Base-by-base conservation (phyloP, 2,888 invertebrate genomes). In the Sminthurinus aureus region DNA sequence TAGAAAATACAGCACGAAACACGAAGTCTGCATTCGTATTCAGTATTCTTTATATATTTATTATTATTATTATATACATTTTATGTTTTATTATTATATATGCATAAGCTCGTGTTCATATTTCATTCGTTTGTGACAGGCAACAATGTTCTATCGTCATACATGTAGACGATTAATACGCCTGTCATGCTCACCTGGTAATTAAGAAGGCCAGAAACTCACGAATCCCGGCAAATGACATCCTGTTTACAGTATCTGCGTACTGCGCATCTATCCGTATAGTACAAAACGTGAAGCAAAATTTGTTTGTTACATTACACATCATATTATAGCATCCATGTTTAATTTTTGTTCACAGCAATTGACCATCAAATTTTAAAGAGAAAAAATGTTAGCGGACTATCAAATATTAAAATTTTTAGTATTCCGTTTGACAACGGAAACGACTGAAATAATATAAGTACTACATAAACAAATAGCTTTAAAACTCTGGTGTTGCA, bases 171-270 rank as follows among this genome's bases (percentile, higher is more conserved):
- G 82, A 84, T 84, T 85, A 83, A 85, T 85, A 83, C 85, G 81
- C 81, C 83, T 85, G 85, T 85, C 85, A 85, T 83, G 85, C 85
- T 83, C 81, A 83, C 78, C 83, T 78, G 50, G 83, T 78, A 85
- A 85, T 85, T 85, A 85, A 83, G 83, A 58, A 38, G 83, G 80
- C 78, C 80, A 77, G 50, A 74, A 18, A 38, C 74, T 81, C 52
- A 20, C 76, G 11, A 15, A 3, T 38, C 38, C 38, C 13, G 38
- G 38, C 58, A 51, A n/a, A 66, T 38, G 74, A 13, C 38, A 24
- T 66, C 67, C 76, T 76, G 22, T 69, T 50, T 69, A 18, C 4
- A 71, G 22, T 20, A 71, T 71, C 24, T 26, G 9, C 22, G 24
- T 20, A 67, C 20, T 67, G 20, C n/a, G n/a, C 67, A 67, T 38